Percentiles rank a stretch among this genome's conserved stretches.
Evolutionary conservation across 1,140 invertebrate species (phyloP).

Genomic region (Thaumetopoea pityocampa): DNA sequence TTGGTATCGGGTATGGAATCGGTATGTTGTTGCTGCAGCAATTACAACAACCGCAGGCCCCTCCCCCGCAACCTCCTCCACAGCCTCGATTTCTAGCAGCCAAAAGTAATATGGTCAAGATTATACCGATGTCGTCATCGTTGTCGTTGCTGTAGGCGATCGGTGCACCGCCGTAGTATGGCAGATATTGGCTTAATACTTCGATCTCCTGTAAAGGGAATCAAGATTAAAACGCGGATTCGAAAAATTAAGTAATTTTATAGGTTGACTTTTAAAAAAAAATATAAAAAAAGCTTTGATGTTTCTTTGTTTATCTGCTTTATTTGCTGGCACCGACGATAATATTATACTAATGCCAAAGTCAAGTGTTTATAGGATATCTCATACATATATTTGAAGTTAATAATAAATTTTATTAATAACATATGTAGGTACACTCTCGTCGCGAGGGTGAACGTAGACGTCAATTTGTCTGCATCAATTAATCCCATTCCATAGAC

Average conservation of each 20-base stretch:
- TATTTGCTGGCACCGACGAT: too few species aligned
- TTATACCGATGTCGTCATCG: conserved; percentile 39
- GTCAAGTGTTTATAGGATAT: too few species aligned
- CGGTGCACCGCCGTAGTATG: conserved; percentile 24
- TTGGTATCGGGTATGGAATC: conserved; percentile 32
- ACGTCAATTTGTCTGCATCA: too few species aligned
- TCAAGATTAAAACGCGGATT: too few species aligned
- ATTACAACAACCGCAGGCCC: conserved; percentile 32
- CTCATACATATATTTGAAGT: too few species aligned
- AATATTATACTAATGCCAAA: too few species aligned
- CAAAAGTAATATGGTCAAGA: conserved; percentile 40
- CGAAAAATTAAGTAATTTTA: neutral
- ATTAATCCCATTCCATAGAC: too few species aligned
- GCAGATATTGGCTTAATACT: conserved; percentile 31
- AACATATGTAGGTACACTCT: too few species aligned
- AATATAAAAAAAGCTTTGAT: neutral
- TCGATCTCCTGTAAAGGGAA: conserved; percentile 38
- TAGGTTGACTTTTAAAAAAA: neutral
- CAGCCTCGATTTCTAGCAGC: conserved; percentile 31
- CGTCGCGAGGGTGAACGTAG: too few species aligned
- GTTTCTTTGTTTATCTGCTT: too few species aligned
- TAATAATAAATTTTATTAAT: too few species aligned
- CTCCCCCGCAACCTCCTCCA: conserved; percentile 10
- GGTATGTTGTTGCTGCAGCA: conserved; percentile 23
- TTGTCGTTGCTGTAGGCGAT: conserved; percentile 20